Conservation (phyloP, 2,113 vertebrate genomes). For the Tursiops truncatus region DNA sequence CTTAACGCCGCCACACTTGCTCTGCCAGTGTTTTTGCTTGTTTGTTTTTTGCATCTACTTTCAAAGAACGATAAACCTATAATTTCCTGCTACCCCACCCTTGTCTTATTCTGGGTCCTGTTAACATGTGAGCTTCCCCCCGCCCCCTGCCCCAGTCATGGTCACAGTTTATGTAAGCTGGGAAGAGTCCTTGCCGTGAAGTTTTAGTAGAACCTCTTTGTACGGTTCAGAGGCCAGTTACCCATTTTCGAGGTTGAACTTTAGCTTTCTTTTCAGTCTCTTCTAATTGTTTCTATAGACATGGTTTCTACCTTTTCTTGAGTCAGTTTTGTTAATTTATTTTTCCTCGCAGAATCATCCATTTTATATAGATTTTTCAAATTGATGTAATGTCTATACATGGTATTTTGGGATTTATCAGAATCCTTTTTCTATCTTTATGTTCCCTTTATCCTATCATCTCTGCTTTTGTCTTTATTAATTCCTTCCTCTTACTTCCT, state of each 20-base stretch:
- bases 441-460: neutral
- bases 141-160: rapidly evolving
- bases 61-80: neutral
- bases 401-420: neutral
- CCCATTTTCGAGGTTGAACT: neutral
- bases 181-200: neutral
- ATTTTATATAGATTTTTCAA: neutral
- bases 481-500: neutral
- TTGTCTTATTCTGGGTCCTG: neutral
- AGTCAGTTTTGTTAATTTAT: neutral
- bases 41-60: neutral
- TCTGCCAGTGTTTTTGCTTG: neutral
- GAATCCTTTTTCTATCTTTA: neutral
- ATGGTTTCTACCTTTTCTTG: neutral
- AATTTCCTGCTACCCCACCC: neutral
- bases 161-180: neutral
- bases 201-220: neutral
- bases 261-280: neutral
- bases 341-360: neutral
- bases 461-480: neutral
- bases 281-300: neutral
- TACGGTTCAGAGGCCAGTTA: neutral
- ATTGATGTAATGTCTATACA: neutral
- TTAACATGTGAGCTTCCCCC: neutral
- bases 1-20: neutral